Evolutionary conservation across 2,113 vertebrate genomes (phyloP).

Genomic region (Lasiurus borealis): DNA sequence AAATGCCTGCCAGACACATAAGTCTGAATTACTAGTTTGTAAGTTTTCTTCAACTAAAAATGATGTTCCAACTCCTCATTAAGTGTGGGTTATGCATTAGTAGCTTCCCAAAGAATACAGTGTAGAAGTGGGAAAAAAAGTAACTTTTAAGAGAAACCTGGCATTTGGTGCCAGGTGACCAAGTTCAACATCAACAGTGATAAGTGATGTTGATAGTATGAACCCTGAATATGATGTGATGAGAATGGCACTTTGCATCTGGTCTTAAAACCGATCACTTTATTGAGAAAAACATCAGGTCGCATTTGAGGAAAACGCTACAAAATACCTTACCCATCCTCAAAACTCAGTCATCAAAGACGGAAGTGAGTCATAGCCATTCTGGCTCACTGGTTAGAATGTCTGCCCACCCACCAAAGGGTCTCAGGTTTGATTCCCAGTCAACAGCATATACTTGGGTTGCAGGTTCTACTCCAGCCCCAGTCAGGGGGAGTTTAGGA

Average conservation of each 20-base stretch:
- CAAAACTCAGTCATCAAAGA: not conserved
- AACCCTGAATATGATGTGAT: not conserved
- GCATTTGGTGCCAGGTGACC: not conserved
- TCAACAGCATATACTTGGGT: not conserved
- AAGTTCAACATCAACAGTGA: not conserved
- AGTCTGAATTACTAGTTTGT: not conserved
- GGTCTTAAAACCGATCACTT: not conserved
- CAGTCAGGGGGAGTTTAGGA: not conserved
- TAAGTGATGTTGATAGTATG: not conserved
- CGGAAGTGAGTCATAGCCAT: not conserved
- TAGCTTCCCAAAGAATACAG: not conserved
- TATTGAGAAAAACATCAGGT: not conserved
- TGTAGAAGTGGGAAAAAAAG: not conserved
- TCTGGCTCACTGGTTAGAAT: not conserved
- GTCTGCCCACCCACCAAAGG: not conserved
- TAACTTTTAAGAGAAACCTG: not conserved
- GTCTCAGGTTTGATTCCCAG: not conserved
- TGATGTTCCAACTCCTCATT: not conserved
- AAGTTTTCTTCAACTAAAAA: not conserved
- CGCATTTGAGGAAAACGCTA: not conserved
- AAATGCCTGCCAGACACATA: not conserved
- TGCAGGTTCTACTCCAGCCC: not conserved
- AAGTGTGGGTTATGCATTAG: not conserved
- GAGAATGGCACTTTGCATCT: not conserved
- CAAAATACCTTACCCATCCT: not conserved